Evolutionary conservation across 2,888 invertebrate species (phyloP), one percentile per base, ranked within the genome.

Genomic region (Calliphora vomitoria): DNA sequence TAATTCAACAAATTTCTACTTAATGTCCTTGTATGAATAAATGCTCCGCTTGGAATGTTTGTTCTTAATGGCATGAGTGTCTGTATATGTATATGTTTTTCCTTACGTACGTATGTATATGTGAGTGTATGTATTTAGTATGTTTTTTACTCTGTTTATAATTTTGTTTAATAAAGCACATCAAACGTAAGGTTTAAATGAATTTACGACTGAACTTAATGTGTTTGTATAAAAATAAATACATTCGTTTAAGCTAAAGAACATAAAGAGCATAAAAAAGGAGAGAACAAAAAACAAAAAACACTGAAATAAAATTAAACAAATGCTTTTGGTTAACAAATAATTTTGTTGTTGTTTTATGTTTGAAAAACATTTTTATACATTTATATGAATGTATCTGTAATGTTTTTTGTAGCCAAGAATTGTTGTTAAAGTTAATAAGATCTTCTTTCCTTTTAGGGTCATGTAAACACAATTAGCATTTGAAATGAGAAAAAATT

Each of bases 121-220:
- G 31, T 58, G 20, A n/a, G 4, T 20, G 15, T 13, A 8, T 15
- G 25, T 31, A 10, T 62, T 5, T 44, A 5, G 44, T 44, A 5
- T 66, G 3, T n/a, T 0, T 47, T 66, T 66, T 66, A 25, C 4
- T 20, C 15, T 68, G 18, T 60, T 18, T 47, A 20, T 76, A 69
- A 82, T 69, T 60, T 60, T 68, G 74, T 38, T 82, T 58, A 82
- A 68, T 74, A 82, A 75, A 68, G 66, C 72, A 79, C 82, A 79
- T 86, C 82, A 86, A 86, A 82, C 60, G 68, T 72, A 41, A 55
- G 50, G 31, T 50, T 82, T 82, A 75, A 86, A 82, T 79, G 69
- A 86, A 82, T 86, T 82, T 75, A 82, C 69, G 68, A 79, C 69
- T 69, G 53, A 82, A 76, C 10, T 31, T 82, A 69, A 82, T 82